phyloP scores from a whole-genome alignment of 2,888 invertebrate species.

The Onthophagus sagittarius region DNA sequence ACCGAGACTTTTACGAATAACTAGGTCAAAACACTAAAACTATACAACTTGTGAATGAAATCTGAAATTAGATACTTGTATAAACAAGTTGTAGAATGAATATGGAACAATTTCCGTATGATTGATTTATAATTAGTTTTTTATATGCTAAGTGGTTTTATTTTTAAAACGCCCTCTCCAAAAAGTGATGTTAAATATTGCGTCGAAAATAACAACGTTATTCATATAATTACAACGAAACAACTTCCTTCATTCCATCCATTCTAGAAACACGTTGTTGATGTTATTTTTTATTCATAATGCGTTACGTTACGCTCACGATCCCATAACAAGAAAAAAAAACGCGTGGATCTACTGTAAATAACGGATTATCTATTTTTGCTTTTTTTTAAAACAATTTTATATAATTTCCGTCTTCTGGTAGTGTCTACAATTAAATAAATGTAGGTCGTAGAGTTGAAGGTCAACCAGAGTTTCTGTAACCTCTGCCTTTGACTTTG shows the following conservation, averaged over 20 bases:
- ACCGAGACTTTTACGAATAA: no score
- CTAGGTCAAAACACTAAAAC: no score
- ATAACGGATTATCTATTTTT: background rate
- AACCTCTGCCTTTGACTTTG: background rate
- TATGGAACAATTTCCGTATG: no score
- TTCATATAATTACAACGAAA: background rate
- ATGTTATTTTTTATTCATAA: background rate
- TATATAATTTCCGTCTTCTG: background rate
- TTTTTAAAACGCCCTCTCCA: no score
- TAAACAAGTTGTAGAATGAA: no score
- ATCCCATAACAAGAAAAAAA: background rate
- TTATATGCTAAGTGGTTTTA: no score
- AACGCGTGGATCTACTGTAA: background rate
- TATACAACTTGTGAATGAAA: no score
- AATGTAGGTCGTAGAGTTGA: background rate
- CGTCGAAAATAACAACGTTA: background rate
- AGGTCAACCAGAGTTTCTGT: background rate
- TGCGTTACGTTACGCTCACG: background rate
- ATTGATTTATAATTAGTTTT: no score
- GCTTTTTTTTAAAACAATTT: no score
- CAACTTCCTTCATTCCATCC: background rate
- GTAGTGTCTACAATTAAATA: background rate
- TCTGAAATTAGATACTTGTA: no score
- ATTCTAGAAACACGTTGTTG: background rate
- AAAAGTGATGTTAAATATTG: background rate